Base-by-base conservation (phyloP, 2,888 invertebrate genomes). In the Ophion ventricosus region DNA sequence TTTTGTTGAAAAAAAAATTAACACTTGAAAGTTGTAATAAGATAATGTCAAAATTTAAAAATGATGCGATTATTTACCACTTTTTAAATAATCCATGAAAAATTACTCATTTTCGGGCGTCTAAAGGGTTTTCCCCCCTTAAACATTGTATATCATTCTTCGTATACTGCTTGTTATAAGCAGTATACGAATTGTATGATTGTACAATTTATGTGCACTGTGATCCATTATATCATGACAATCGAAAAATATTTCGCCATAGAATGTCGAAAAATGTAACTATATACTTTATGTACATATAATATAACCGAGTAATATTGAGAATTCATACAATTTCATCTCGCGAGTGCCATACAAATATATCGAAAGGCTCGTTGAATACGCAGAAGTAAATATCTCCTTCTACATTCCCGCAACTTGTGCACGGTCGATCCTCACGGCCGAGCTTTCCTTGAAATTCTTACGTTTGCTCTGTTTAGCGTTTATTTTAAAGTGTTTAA, bases 381-480 rank as follows among this genome's bases (percentile, higher is more conserved):
- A 81, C 63, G 35, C 25, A 69, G 23, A 69, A 75, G 25, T 20
- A n/a, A 49, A 63, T 54, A 17, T 59, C 25, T 69, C 49, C 26
- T 35, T n/a, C 26, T 29, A 64, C 25, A 35, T 81, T 69, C 35
- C 35, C n/a, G 25, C 54, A 74, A 49, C 23, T 49, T 49, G 49
- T 63, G 64, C 61, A 61, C 69, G 23, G 56, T 81, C 56, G 61
- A 57, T 54, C 40, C n/a, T 20, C 69, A 81, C 26, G 75, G 81
- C 35, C 75, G 40, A 69, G 43, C 63, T 70, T 70, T 54, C 81
- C 81, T 81, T 81, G 81, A 76, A 81, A 81, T 76, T 76, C 75
- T 81, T 69, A 61, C 23, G 35, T 64, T 69, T 70, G 40, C 69
- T 43, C 17, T 40, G 69, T 69, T 69, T 61, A 61, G 54, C 61